Evolutionary conservation across 2,888 invertebrate genomes (phyloP), one percentile per base, ranked within the genome.

Genomic region (Fissipunctia ypsillon): DNA sequence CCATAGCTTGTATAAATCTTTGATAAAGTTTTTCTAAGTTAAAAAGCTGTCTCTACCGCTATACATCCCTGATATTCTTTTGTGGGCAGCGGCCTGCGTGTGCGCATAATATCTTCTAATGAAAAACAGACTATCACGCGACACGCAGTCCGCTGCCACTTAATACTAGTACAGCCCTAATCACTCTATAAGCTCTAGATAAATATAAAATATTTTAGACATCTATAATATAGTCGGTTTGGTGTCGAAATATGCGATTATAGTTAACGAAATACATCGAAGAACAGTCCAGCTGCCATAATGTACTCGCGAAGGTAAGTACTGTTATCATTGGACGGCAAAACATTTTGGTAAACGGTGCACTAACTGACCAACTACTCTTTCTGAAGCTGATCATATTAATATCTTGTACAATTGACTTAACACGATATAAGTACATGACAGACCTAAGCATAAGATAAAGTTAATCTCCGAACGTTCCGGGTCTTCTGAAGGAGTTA

Each of bases 131-230:
- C 45, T n/a, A 25, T n/a, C 60, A 28, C 56, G 66, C 80, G 69
- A 43, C 73, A 28, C 85, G 64, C 89, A 87, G 85, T 76, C 43
- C 85, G 75, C 81, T 75, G 84, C 81, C 81, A n/a, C 87, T 90
- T 90, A 90, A 70, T 76, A 80, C 76, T 69, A 85, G 92, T 93
- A 94, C 90, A 88, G 94, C 94, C 94, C 96, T 96, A 96, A 91
- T 84, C 94, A 90, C 90, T 89, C 96, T 96, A 96, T 96, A 96
- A 96, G 96, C 96, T 96, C 96, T 95, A 96, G 93, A 91, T 93
- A 95, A 93, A 94, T 95, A 94, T 94, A 95, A 93, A 93, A 95
- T 94, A 94, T 91, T 91, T 93, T 93, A 95, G 91, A 94, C 92
- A 92, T 92, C 91, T 94, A 93, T 92, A 90, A 88, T 91, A 78